phyloP scores from a whole-genome alignment of 1,140 invertebrate genomes.

The Drosophila orena region DNA sequence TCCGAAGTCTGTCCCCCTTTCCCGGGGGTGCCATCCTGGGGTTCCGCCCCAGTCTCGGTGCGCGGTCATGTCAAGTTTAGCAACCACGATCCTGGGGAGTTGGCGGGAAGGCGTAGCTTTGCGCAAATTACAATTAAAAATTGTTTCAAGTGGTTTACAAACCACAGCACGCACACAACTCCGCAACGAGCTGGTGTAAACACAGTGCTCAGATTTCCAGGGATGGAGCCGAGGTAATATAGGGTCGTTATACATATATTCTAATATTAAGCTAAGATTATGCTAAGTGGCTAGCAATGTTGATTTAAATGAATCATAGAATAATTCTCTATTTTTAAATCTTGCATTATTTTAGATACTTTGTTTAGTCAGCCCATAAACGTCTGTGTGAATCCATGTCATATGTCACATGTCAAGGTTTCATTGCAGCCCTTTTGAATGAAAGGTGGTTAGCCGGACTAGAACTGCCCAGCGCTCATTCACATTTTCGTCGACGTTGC shows the following conservation, averaged over 20 bases:
- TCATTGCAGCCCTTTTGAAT: slow-evolving; percentile 13
- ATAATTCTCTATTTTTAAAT: too few species aligned
- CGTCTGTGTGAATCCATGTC: neutral
- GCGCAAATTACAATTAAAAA: slow-evolving; percentile 82
- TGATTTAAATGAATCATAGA: too few species aligned
- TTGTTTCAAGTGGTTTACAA: slow-evolving; percentile 83
- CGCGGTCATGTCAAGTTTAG: slow-evolving; percentile 43
- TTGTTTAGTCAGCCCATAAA: too few species aligned
- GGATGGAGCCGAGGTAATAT: slow-evolving; percentile 10
- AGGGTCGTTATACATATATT: too few species aligned
- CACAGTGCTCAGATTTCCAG: slow-evolving; percentile 19
- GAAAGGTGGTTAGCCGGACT: slow-evolving; percentile 4
- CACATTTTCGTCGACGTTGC: slow-evolving; percentile 37
- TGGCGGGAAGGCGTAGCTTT: slow-evolving; percentile 66
- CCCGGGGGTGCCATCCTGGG: neutral
- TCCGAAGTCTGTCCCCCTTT: slow-evolving; percentile 39
- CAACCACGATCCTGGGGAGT: slow-evolving; percentile 13
- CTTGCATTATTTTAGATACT: neutral
- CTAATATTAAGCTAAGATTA: too few species aligned
- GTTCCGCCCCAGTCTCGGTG: slow-evolving; percentile 10
- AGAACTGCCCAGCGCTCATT: slow-evolving; percentile 23
- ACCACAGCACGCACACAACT: slow-evolving; percentile 73
- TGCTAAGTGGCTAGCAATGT: too few species aligned
- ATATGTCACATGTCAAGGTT: neutral
- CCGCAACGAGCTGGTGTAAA: slow-evolving; percentile 13